Evolutionary conservation across 1,140 invertebrate genomes (phyloP), one percentile per base, ranked within the genome.

Genomic region (Mylabris phalerata): DNA sequence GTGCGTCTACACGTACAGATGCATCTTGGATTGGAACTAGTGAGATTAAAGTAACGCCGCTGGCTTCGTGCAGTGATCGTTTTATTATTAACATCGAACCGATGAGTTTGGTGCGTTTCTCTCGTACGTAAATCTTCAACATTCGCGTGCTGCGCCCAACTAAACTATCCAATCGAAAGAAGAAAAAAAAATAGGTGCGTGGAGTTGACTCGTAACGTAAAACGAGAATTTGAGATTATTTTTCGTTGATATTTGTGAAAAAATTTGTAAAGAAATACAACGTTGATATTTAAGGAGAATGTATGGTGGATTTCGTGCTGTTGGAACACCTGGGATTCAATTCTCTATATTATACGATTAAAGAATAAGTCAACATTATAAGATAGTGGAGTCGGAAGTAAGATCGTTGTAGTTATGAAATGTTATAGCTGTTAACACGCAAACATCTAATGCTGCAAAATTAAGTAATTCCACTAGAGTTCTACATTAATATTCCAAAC

Each of bases 281-380:
- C 19, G 19, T 19, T 19, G 19, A 19, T 19, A 19, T 19, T 19
- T 19, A 19, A 19, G 19, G 19, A 19, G 19, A 19, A 19, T 19
- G 19, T 25, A n/a, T 38, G n/a, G 48, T 27, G 26, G 27, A 38
- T 38, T 50, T 19, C 40, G 32, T 13, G 24, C 47, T 32, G 24
- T 9, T 32, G 25, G 47, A 32, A 32, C 26, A 48, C n/a, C 47
- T 26, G 47, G 26, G 26, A 48, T 32, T 48, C 25, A 48, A 32
- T 26, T 25, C 47, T 11, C 47, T n/a, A 32, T 32, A 26, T 9
- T 19, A 47, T 19, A 26, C 25, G 49, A 59, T 62, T 62, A 59
- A 62, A 59, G 57, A 59, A 62, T 62, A 62, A 62, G 57, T 62
- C 61, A 62, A 47, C 47, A 59, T 59, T 62, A 62, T 62, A 57